phyloP scores from a whole-genome alignment of 2,797 vertebrate genomes.

The Heterohyrax brucei region DNA sequence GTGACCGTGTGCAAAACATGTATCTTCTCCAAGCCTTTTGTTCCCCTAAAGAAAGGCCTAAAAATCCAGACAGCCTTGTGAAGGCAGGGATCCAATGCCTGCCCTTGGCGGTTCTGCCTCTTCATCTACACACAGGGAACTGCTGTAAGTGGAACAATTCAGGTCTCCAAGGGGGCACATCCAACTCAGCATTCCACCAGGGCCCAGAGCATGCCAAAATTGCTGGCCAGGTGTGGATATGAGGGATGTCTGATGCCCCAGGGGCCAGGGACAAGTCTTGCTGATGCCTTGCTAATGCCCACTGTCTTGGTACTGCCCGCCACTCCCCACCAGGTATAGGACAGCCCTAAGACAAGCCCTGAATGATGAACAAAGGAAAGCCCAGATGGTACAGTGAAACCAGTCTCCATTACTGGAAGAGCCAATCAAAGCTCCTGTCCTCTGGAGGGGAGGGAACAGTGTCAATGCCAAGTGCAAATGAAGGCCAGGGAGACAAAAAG shows the following conservation, averaged over 20 bases:
- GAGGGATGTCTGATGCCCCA: not conserved
- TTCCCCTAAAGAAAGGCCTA: not conserved
- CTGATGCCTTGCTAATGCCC: no score
- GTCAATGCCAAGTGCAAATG: not conserved
- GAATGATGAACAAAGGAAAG: accelerated
- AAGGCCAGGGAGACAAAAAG: not conserved
- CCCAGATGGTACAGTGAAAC: not conserved
- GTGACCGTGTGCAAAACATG: not conserved
- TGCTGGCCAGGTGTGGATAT: not conserved
- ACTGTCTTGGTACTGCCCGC: accelerated
- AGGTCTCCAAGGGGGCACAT: not conserved
- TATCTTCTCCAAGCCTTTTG: not conserved
- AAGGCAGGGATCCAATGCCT: not conserved
- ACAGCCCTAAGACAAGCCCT: not conserved
- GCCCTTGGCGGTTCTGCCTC: not conserved
- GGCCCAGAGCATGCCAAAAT: not conserved
- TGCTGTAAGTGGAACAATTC: not conserved
- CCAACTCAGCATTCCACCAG: not conserved
- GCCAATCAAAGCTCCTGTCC: not conserved
- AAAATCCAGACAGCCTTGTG: conserved; percentile 38
- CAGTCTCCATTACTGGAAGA: not conserved
- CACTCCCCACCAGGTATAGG: accelerated
- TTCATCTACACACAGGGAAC: not conserved
- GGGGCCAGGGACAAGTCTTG: not conserved
- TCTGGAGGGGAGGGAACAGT: not conserved